A percentile compares a stretch with the other conserved stretches of the same genome.
phyloP scores from a whole-genome alignment of 2,888 invertebrate genomes.

The Dynastes maya region DNA sequence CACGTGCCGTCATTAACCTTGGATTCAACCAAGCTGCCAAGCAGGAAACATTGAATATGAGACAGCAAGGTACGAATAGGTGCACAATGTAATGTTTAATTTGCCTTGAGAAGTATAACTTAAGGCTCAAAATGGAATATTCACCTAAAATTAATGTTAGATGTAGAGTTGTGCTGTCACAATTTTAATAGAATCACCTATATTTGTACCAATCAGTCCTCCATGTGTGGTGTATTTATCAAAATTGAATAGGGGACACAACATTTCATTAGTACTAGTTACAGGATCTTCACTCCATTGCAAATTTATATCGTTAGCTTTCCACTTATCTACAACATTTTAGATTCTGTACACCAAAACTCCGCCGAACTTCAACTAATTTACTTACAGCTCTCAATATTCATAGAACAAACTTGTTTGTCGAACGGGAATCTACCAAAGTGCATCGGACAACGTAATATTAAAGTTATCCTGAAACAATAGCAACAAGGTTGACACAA shows the following conservation, averaged over 20 bases:
- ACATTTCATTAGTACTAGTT: constrained; percentile 42
- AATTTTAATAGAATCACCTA: constrained; percentile 19
- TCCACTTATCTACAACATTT: constrained; percentile 41
- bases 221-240: constrained; percentile 46
- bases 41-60: constrained; percentile 95
- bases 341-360: no score
- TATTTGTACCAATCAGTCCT: constrained; percentile 49
- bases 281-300: constrained; percentile 46
- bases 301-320: constrained; percentile 42
- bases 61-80: constrained; percentile 97
- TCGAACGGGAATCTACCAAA: constrained; percentile 93
- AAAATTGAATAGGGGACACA: constrained; percentile 46
- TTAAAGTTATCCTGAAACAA: constrained; percentile 84
- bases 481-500: not conserved
- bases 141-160: constrained; percentile 78
- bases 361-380: not conserved
- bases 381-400: constrained; percentile 94
- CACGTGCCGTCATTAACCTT: constrained; percentile 91
- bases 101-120: constrained; percentile 93
- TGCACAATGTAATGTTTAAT: constrained; percentile 98
- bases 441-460: constrained; percentile 94
- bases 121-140: constrained; percentile 80
- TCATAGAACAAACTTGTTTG: constrained; percentile 89
- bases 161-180: not conserved
- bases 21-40: constrained; percentile 94